These are phyloP conservation scores for Pterobdella sp. DNA, from an alignment of 2,888 invertebrate genomes.

Conservation along the genomic window DNA sequence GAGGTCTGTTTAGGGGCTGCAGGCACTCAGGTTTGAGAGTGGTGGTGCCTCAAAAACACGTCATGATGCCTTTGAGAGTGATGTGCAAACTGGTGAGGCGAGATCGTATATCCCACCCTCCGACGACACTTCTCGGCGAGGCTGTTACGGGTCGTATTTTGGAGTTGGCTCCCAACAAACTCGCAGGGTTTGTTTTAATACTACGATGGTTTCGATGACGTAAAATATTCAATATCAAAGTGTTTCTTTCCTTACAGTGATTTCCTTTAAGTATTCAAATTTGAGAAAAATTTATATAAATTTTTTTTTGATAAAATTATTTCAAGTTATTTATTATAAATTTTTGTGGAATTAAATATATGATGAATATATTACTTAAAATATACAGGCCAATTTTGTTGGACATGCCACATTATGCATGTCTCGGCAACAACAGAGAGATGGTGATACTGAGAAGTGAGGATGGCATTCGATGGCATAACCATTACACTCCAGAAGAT, in stretches of 20 bases:
- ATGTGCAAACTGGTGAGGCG: conserved; percentile 86
- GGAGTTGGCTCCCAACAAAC: conserved; percentile 95
- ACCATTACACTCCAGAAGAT: conserved; percentile 53
- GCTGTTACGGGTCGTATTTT: conserved; percentile 89
- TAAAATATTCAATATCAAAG: too few species aligned
- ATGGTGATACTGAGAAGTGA: conserved; percentile 94
- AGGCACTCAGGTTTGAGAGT: conserved; percentile 95
- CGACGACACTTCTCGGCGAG: conserved; percentile 96
- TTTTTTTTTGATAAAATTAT: too few species aligned
- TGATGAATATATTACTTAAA: neutral
- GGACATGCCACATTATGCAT: conserved; percentile 97
- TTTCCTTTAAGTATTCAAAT: neutral
- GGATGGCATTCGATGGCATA: conserved; percentile 98
- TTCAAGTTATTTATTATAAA: neutral
- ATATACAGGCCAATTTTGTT: conserved; percentile 58
- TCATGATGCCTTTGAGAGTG: conserved; percentile 90
- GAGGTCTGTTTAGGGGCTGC: conserved; percentile 75
- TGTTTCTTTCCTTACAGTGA: too few species aligned
- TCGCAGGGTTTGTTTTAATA: conserved; percentile 69
- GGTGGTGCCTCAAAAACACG: conserved; percentile 92
- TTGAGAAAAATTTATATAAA: neutral
- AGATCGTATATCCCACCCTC: conserved; percentile 79
- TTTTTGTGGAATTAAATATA: neutral
- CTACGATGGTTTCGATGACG: too few species aligned
- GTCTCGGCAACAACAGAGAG: conserved; percentile 88